Conservation (phyloP, 2,797 vertebrate genomes). For the Takifugu rubripes region DNA sequence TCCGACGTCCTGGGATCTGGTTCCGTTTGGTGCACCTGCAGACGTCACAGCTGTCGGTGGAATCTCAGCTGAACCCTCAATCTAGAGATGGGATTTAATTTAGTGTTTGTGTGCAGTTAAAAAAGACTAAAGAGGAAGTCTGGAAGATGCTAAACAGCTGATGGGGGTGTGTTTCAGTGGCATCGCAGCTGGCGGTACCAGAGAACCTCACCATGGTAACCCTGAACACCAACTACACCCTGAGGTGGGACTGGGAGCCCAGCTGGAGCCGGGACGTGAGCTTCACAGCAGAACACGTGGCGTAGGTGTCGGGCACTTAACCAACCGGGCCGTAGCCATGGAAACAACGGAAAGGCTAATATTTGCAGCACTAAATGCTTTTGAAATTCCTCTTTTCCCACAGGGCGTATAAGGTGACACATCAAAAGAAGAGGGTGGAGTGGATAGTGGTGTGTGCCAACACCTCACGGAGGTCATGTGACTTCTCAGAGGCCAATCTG, state of each 20-base stretch:
- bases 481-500: slow-evolving; percentile 43
- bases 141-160: background rate
- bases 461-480: slow-evolving; percentile 41
- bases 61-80: too few species aligned
- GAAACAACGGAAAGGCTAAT: too few species aligned
- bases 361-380: background rate
- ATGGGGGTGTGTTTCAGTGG: slow-evolving; percentile 10
- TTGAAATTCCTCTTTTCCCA: background rate
- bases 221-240: slow-evolving; percentile 67
- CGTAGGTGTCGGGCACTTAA: slow-evolving; percentile 43
- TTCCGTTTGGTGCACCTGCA: too few species aligned
- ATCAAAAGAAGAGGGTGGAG: rapidly evolving
- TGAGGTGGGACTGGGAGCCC: slow-evolving; percentile 59
- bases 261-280: slow-evolving; percentile 13
- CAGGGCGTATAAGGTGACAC: slow-evolving; percentile 32
- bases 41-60: too few species aligned
- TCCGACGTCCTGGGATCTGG: too few species aligned
- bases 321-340: background rate
- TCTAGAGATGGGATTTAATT: too few species aligned
- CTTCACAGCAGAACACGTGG: slow-evolving; percentile 61
- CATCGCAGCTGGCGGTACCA: slow-evolving; percentile 32
- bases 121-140: background rate
- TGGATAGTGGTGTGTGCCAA: slow-evolving; percentile 40
- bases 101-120: too few species aligned
- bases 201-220: slow-evolving; percentile 43